Evolutionary conservation across 2,113 vertebrate species (phyloP).

Genomic region (Hyaena hyaena): DNA sequence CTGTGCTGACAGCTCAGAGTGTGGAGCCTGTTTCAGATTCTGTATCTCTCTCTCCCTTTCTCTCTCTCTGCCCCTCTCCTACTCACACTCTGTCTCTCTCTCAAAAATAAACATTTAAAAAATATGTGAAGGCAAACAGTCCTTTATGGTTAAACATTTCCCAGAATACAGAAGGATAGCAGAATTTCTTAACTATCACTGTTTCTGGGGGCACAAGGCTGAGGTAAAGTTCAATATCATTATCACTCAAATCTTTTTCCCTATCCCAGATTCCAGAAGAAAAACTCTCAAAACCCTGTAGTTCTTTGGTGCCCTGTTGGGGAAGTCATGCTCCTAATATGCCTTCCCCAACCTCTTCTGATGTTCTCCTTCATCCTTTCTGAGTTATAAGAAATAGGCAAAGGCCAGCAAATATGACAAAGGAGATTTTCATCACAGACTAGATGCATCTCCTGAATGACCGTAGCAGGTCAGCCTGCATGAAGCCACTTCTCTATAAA

Average conservation of each 20-base stretch:
- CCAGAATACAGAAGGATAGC: not conserved
- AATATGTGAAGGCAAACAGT: not conserved
- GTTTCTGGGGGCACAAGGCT: not conserved
- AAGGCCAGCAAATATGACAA: not conserved
- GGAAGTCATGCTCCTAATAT: not conserved
- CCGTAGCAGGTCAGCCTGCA: not conserved
- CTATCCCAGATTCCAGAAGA: not conserved
- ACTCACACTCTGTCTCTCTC: too few relatives aligned
- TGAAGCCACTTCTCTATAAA: not conserved
- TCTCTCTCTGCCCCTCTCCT: too few relatives aligned
- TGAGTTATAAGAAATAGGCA: not conserved
- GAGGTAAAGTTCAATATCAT: not conserved
- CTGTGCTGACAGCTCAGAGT: too few relatives aligned
- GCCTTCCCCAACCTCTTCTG: not conserved
- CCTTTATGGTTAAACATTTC: not conserved
- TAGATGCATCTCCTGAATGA: not conserved
- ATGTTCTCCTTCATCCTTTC: not conserved
- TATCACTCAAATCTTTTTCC: not conserved
- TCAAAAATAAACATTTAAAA: too few relatives aligned
- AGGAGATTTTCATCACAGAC: not conserved
- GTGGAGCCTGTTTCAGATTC: too few relatives aligned
- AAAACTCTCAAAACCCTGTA: not conserved
- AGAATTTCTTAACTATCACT: not conserved
- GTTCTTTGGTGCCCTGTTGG: not conserved
- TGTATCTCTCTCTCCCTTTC: too few relatives aligned